Conservation (phyloP, 2,113 vertebrate species). For the Prinia subflava region DNA sequence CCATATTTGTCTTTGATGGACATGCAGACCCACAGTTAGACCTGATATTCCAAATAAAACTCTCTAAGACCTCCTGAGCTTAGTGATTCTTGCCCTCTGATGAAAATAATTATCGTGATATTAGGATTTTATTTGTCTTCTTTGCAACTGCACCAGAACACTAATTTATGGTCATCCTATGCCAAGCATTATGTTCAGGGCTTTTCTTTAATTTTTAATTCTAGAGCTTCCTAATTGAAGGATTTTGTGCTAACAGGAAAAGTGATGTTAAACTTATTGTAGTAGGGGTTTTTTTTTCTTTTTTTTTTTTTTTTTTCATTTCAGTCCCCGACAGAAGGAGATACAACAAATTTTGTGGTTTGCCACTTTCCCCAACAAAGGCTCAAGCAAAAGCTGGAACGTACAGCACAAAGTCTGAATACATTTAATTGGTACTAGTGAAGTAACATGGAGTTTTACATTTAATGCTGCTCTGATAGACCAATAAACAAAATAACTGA, state of each 20-base stretch:
- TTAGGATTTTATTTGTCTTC: neutral
- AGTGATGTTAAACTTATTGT: neutral
- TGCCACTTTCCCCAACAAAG: neutral
- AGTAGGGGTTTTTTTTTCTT: neutral
- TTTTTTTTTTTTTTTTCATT: neutral
- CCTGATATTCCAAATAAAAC: neutral
- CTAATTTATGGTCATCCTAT: neutral
- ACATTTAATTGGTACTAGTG: neutral
- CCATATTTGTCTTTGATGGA: neutral
- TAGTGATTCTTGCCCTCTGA: neutral
- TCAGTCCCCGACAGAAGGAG: neutral
- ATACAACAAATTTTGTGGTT: neutral
- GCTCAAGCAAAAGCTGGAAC: neutral
- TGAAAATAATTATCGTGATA: neutral
- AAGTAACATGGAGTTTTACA: neutral
- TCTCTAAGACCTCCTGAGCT: neutral
- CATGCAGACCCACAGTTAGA: neutral
- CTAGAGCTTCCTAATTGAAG: neutral
- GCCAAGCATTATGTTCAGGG: neutral
- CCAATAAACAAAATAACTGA: neutral
- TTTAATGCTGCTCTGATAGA: neutral
- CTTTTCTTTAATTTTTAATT: neutral
- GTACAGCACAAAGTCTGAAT: neutral
- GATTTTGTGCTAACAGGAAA: neutral
- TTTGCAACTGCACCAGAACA: neutral